phyloP scores from a whole-genome alignment of 2,113 vertebrate species.

The Lepisosteus osseus region DNA sequence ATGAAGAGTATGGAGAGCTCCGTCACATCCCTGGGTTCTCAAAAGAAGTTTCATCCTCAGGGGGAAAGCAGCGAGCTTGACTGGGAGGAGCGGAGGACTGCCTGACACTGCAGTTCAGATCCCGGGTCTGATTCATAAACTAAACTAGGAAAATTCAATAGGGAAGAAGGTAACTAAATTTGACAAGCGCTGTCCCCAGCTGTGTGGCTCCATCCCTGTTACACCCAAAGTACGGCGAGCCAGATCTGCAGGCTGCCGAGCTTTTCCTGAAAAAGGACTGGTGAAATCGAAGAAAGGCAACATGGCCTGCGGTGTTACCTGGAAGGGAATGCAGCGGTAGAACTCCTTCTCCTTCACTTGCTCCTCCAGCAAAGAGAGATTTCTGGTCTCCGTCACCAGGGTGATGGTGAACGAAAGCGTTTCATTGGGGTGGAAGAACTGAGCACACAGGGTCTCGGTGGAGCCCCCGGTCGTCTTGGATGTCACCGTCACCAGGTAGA shows the following conservation, averaged over 20 bases:
- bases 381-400: conserved; percentile 19
- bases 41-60: too few relatives aligned
- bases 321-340: conserved; percentile 49
- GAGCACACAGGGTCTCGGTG: conserved; percentile 55
- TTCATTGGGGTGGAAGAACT: conserved; percentile 30
- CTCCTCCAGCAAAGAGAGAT: conserved; percentile 34
- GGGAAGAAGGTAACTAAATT: too few relatives aligned
- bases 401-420: conserved; percentile 26
- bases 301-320: conserved; percentile 40
- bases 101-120: too few relatives aligned
- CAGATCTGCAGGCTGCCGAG: conserved; percentile 21
- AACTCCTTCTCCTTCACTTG: conserved; percentile 26
- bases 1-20: too few relatives aligned
- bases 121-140: too few relatives aligned
- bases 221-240: conserved; percentile 26
- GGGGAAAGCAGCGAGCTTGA: too few relatives aligned
- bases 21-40: too few relatives aligned
- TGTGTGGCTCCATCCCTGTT: conserved; percentile 34
- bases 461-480: conserved; percentile 47
- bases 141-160: too few relatives aligned
- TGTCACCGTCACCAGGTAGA: conserved; percentile 54
- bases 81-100: too few relatives aligned
- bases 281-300: conserved; percentile 23
- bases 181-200: neutral
- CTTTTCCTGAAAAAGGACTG: conserved; percentile 16